Evolutionary conservation across 92 coral and sea anemone species (phyloP).

Genomic region (Palythoa caribaeorum): DNA sequence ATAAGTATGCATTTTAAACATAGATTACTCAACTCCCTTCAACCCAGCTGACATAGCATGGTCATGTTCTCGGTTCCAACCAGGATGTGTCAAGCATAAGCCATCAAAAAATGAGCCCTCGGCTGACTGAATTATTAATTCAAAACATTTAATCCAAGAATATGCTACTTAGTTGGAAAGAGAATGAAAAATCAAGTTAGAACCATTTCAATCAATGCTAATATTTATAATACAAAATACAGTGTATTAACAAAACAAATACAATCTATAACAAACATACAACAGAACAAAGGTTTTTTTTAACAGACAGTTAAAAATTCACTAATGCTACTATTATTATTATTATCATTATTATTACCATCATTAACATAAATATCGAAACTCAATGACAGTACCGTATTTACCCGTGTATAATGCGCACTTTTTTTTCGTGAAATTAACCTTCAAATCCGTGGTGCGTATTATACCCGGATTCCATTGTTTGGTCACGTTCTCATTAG

Average conservation of each 20-base stretch:
- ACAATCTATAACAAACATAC: background rate
- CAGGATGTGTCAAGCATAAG: slow-evolving; percentile 50
- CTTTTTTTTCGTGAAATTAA: too few relatives aligned
- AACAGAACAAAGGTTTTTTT: background rate
- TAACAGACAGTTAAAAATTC: too few relatives aligned
- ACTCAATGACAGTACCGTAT: too few relatives aligned
- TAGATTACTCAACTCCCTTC: slow-evolving; percentile 70
- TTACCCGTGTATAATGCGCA: too few relatives aligned
- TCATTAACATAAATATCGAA: too few relatives aligned
- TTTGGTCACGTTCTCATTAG: too few relatives aligned
- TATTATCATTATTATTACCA: too few relatives aligned
- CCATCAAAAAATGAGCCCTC: slow-evolving; percentile 54
- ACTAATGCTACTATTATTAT: too few relatives aligned
- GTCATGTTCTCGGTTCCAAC: slow-evolving; percentile 80
- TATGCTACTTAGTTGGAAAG: slow-evolving; percentile 51
- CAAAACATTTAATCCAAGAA: slow-evolving; percentile 26
- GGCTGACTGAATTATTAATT: slow-evolving; percentile 27
- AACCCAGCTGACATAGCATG: slow-evolving; percentile 79
- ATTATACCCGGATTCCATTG: too few relatives aligned
- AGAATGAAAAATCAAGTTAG: slow-evolving; percentile 35
- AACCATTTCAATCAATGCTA: slow-evolving; percentile 16
- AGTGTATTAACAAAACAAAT: background rate
- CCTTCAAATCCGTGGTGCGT: too few relatives aligned
- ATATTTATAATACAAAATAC: background rate
- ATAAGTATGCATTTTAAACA: background rate